Base-by-base conservation (phyloP, 2,888 invertebrate species). In the Trilocha varians region DNA sequence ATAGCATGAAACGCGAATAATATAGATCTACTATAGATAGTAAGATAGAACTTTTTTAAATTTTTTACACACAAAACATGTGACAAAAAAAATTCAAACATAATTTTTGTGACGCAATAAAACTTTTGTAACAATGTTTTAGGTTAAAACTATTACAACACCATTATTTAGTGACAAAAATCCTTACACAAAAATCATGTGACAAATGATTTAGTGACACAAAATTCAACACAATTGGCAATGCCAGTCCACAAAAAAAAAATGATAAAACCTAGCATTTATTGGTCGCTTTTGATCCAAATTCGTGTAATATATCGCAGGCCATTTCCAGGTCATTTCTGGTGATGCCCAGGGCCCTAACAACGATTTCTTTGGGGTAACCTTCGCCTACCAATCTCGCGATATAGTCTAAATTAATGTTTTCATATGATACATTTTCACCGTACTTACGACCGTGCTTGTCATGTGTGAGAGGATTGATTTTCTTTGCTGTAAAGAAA, bases 251-350 rank as follows among this genome's bases (percentile, higher is more conserved):
- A 36, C 15, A n/a, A 11, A 36, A 38, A 18, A 25, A 39, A 41
- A 42, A 44, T 39, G 41, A 37, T 13, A 13, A 41, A 40, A 39
- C 15, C 57, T 73, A 84, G 61, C 82, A 83, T 52, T 82, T 80
- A 57, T 72, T 77, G 47, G 77, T 66, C 55, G 78, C 55, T 62
- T 85, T 85, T 3, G 78, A 65, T n/a, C 94, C 96, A 76, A 97
- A 97, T 71, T 96, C 95, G 70, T 95, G 93, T 54, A 97, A 83
- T 66, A 97, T 97, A 72, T 97, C 96, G 82, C 97, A 93, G 37
- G 97, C 97, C 97, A 98, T 97, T 71, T 95, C 95, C 41, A 97
- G 88, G 76, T 98, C 95, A 82, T 97, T 98, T 45, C 96, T 88
- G 1, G 97, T 95, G 60, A 98, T 97, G 46, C 96, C 94, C 55